Evolutionary conservation across 1,140 invertebrate species (phyloP), one percentile per base, ranked within the genome.

Genomic region (Neodiprion pinetum): DNA sequence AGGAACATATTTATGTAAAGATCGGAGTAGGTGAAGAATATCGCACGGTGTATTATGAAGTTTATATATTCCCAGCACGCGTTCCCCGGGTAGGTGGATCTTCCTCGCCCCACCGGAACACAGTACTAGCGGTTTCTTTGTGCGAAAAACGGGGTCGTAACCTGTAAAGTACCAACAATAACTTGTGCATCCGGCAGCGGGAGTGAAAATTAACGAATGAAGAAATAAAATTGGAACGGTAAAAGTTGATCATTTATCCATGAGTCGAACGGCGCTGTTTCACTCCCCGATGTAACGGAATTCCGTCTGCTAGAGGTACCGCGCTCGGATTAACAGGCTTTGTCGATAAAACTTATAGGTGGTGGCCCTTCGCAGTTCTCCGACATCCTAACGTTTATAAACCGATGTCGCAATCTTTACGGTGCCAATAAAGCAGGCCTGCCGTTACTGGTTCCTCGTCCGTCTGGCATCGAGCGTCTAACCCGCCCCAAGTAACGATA

Each of bases 401-500:
- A 61, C 53, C 53, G 53, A 61, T 61, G n/a, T 61, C 53, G n/a
- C 53, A 61, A 61, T 61, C 53, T 61, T 61, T 61, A 61, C 53
- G 53, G 53, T 61, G 53, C n/a, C 53, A 4, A 61, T 61, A 61
- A 61, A 61, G 53, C 53, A 17, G n/a, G n/a, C 11, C 53, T 61
- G 53, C 53, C 53, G 53, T 61, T 61, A 61, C 53, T 61, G 7
- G 53, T 61, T 14, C 11, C 53, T 40, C 53, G 53, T 61, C 53
- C 53, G 53, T 61, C 53, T 61, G 53, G 53, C n/a, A 61, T 12
- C 53, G 11, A 17, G 53, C 11, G n/a, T 61, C 53, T 61, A 61
- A 40, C 53, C 53, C 53, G n/a, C 53, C 53, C 53, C 53, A 17
- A 14, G 53, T 61, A 61, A 61, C 53, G 53, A 61, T 61, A 61